Evolutionary conservation across 2,113 vertebrate genomes (phyloP).

Genomic region (Nymphicus hollandicus): DNA sequence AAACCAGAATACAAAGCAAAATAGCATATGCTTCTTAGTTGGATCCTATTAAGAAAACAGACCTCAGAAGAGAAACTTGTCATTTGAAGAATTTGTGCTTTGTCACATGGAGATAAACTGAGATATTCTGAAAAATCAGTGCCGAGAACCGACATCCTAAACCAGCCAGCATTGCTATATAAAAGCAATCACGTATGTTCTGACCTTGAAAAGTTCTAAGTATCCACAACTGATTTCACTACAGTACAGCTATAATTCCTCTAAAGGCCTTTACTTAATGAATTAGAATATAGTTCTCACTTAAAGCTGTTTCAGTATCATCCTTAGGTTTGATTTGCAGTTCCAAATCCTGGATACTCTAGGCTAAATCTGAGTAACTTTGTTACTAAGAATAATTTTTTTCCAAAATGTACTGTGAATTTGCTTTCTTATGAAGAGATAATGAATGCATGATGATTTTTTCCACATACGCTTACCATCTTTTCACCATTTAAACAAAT

Average conservation of each 20-base stretch:
- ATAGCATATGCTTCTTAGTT: not conserved
- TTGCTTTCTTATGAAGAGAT: not conserved
- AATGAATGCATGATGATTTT: not conserved
- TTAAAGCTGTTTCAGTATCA: not conserved
- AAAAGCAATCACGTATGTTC: not conserved
- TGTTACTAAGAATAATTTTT: not conserved
- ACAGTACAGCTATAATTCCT: not conserved
- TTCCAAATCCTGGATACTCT: not conserved
- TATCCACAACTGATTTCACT: not conserved
- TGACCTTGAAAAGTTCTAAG: not conserved
- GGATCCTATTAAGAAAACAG: not conserved
- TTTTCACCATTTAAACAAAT: not conserved
- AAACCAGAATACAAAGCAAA: not conserved
- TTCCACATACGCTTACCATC: not conserved
- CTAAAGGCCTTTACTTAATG: not conserved
- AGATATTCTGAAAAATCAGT: not conserved
- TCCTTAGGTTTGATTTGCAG: not conserved
- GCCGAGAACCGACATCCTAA: not conserved
- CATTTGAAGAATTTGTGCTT: not conserved
- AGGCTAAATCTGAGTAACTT: not conserved
- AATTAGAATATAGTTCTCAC: not conserved
- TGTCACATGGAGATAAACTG: not conserved
- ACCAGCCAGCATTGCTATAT: not conserved
- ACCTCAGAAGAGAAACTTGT: not conserved
- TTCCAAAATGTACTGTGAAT: not conserved